Base-by-base conservation (phyloP, 2,888 invertebrate genomes). In the Amorpha juglandis region DNA sequence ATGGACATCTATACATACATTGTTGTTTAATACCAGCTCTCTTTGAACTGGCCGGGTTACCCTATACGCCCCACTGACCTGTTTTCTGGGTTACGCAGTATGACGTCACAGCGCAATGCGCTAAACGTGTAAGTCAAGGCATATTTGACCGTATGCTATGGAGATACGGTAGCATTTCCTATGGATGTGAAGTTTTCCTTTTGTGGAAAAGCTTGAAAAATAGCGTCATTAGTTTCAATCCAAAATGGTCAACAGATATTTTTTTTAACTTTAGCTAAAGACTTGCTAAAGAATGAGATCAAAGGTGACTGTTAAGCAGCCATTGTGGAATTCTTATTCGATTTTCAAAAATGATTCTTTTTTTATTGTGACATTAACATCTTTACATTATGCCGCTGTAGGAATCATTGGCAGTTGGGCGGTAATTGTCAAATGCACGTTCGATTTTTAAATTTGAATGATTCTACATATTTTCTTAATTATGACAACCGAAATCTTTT, bases 51-150 rank as follows among this genome's bases (percentile, higher is more conserved):
- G 67, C 16, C 47, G 58, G 12, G 12, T 33, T 48, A 42, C 67
- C 63, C 63, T 38, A 55, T 47, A 16, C 16, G 63, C 38, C 85
- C 87, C 73, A 84, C 77, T 88, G 87, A 86, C 87, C 87, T 73
- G 87, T 78, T 82, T 86, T 76, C 77, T 74, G 75, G 72, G 74
- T 74, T 87, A 88, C 88, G 88, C 88, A 88, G 86, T 83, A 72
- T 88, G 88, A 88, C 88, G 88, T 88, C 87, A 88, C 74, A 74
- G 74, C 87, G 76, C 88, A 88, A 70, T 88, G 88, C 88, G 88
- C 87, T 79, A 83, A 78, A 81, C 78, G 74, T 63, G 66, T 63
- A 67, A 67, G 68, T 67, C 77, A 78, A 71, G 74, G 75, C 64
- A 79, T 78, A 77, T 71, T 72, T 72, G 70, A 70, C 73, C 79